A percentile compares a stretch with the other conserved stretches of the same genome.
Conservation (phyloP, 1,140 invertebrate genomes). For the Neodiprion fabricii region DNA sequence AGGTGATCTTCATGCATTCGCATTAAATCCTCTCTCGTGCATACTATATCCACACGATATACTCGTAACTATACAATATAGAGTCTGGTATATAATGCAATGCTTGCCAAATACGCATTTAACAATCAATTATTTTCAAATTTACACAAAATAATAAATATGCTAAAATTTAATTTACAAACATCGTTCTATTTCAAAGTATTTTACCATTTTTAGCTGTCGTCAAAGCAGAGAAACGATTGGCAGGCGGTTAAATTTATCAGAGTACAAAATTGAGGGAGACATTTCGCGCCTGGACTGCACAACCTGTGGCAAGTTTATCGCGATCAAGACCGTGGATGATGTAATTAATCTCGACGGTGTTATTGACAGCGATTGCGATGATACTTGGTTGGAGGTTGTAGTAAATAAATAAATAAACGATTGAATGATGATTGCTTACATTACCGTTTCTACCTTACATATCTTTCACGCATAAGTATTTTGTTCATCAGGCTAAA, state of each 20-base stretch:
- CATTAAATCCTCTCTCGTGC: background rate
- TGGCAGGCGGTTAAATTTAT: background rate
- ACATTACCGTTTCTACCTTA: too few species aligned
- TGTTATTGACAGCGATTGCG: slow-evolving; percentile 19
- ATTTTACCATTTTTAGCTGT: background rate
- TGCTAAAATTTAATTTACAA: too few species aligned
- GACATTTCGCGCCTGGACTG: slow-evolving; percentile 31
- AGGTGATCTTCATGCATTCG: background rate
- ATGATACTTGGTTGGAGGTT: slow-evolving; percentile 32
- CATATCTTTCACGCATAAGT: too few species aligned
- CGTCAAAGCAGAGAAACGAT: background rate
- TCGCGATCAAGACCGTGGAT: slow-evolving; percentile 24
- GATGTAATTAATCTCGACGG: slow-evolving; percentile 31
- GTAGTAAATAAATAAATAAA: too few species aligned
- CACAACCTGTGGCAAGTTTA: slow-evolving; percentile 25
- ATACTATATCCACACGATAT: too few species aligned
- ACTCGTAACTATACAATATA: too few species aligned
- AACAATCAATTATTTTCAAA: too few species aligned
- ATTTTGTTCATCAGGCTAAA: slow-evolving; percentile 18
- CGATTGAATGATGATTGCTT: too few species aligned
- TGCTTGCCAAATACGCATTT: too few species aligned
- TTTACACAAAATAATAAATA: too few species aligned
- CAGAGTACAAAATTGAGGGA: background rate
- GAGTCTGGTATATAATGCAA: too few species aligned
- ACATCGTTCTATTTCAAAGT: background rate